phyloP scores from a whole-genome alignment of 2,113 vertebrate genomes.

The Dromas ardeola region DNA sequence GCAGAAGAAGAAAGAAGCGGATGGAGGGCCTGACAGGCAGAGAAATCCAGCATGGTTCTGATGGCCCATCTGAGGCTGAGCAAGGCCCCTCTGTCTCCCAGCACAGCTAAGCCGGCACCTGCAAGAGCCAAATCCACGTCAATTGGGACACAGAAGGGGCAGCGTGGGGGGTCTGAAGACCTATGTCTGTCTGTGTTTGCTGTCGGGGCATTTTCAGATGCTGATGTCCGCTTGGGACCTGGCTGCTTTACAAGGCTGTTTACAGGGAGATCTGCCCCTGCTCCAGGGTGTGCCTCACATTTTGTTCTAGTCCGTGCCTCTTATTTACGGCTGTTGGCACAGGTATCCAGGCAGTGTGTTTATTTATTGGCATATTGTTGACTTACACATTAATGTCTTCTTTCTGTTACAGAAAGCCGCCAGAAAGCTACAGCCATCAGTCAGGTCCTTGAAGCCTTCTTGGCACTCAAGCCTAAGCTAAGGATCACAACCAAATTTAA shows the following conservation, averaged over 20 bases:
- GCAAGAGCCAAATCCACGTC: accelerated
- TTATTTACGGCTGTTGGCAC: neutral
- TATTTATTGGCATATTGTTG: neutral
- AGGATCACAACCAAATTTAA: neutral
- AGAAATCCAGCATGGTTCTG: neutral
- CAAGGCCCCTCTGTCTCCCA: neutral
- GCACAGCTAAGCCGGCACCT: neutral
- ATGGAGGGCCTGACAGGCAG: neutral
- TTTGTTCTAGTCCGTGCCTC: neutral
- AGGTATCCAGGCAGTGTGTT: neutral
- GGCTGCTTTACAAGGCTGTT: neutral
- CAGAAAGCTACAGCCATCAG: neutral
- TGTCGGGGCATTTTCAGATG: neutral
- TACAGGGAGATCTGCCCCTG: neutral
- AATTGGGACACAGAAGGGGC: neutral
- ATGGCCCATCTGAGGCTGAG: neutral
- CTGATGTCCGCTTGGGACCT: neutral
- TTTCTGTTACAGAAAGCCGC: neutral
- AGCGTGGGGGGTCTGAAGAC: neutral
- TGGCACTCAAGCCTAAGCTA: neutral
- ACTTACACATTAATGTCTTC: neutral
- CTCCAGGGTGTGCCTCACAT: neutral
- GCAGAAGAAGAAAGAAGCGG: accelerated
- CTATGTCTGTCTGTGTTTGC: neutral
- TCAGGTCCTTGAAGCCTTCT: neutral